Evolutionary conservation across 2,113 vertebrate genomes (phyloP).

Genomic region (Neolamprologus cancellatus): DNA sequence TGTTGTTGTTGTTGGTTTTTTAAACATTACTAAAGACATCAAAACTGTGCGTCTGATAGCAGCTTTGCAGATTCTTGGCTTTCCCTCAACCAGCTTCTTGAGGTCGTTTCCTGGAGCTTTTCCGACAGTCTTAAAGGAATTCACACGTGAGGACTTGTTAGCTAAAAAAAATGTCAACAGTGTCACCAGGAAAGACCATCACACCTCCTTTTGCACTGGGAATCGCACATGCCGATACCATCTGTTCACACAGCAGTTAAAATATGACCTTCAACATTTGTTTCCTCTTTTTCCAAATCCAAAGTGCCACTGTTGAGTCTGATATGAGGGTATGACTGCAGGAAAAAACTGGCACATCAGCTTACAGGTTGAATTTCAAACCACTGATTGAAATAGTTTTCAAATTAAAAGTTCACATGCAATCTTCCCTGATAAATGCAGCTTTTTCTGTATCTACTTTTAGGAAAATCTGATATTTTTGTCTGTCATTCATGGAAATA

Average conservation of each 20-base stretch:
- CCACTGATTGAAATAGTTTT: neutral
- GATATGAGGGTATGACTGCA: neutral
- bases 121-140: neutral
- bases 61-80: neutral
- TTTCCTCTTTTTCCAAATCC: neutral
- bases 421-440: neutral
- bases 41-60: neutral
- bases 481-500: neutral
- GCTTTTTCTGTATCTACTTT: neutral
- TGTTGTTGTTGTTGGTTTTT: neutral
- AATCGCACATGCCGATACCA: neutral
- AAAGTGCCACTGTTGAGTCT: neutral
- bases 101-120: neutral
- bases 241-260: neutral
- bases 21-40: neutral
- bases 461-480: neutral
- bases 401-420: neutral
- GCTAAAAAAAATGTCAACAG: neutral
- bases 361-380: neutral
- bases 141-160: neutral
- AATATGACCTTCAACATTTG: neutral
- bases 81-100: neutral
- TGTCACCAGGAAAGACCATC: neutral
- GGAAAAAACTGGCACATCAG: neutral
- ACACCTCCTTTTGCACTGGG: neutral